Evolutionary conservation across 2,888 invertebrate genomes (phyloP).

Genomic region (Plebejus melissa): DNA sequence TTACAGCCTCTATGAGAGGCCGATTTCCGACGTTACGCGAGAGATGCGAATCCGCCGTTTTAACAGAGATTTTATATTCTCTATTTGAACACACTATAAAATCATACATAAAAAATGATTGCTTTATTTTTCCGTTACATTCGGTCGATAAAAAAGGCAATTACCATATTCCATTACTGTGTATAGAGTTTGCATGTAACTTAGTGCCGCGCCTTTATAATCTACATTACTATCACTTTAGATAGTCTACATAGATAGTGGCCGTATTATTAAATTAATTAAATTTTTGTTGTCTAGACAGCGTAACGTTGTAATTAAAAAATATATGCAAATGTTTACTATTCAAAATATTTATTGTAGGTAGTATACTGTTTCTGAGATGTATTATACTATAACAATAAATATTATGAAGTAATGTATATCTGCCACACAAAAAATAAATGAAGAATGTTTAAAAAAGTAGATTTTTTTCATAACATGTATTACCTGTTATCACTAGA

Average conservation of each 20-base stretch:
- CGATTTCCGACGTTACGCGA: background rate
- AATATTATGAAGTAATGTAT: too few relatives aligned
- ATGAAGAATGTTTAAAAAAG: too few relatives aligned
- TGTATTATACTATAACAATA: too few relatives aligned
- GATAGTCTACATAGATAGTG: background rate
- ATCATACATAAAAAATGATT: background rate
- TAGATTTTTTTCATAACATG: too few relatives aligned
- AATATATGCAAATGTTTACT: too few relatives aligned
- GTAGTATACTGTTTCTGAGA: too few relatives aligned
- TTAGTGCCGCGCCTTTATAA: slow-evolving; percentile 1
- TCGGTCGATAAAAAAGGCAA: background rate
- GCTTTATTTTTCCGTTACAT: slow-evolving; percentile 2
- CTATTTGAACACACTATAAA: slow-evolving; percentile 2
- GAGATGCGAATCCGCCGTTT: slow-evolving; percentile 8
- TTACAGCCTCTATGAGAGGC: slow-evolving; percentile 8
- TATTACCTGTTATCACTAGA: too few relatives aligned
- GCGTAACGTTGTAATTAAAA: too few relatives aligned
- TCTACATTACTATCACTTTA: background rate
- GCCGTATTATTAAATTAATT: background rate
- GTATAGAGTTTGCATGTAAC: background rate
- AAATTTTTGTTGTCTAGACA: background rate
- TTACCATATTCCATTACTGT: background rate
- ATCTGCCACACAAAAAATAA: too few relatives aligned
- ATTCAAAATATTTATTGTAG: too few relatives aligned
- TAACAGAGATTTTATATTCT: slow-evolving; percentile 7